A percentile compares a stretch with the other conserved stretches of the same genome.
Conservation (phyloP, 2,113 vertebrate genomes). For the Atlantisia rogersi region DNA sequence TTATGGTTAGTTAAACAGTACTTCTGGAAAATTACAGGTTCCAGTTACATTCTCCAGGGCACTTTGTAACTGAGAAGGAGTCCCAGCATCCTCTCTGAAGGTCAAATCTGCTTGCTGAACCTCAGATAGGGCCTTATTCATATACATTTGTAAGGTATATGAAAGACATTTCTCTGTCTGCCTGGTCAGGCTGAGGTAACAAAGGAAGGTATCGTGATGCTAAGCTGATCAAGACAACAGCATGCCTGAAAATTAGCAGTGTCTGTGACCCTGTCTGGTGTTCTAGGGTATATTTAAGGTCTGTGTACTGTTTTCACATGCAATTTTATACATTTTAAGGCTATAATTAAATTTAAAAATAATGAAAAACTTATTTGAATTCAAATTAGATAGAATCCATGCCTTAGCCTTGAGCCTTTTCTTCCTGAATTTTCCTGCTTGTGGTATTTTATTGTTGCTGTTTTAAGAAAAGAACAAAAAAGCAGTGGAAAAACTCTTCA, state of each 20-base stretch:
- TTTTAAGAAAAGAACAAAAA: neutral
- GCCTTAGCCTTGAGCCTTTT: neutral
- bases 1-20: constrained; percentile 9
- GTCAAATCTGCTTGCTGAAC: neutral
- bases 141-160: neutral
- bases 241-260: neutral
- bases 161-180: neutral
- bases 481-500: neutral
- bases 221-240: neutral
- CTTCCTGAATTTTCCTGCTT: neutral
- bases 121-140: neutral
- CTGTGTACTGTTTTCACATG: constrained; percentile 26
- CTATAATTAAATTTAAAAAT: constrained; percentile 45
- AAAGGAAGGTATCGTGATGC: neutral
- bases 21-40: constrained; percentile 32
- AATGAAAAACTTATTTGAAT: constrained; percentile 50
- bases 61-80: neutral
- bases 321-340: constrained; percentile 24
- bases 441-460: neutral
- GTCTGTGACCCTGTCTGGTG: neutral
- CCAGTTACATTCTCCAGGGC: neutral
- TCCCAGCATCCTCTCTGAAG: neutral
- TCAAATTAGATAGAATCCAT: constrained; percentile 43
- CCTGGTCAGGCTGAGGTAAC: neutral
- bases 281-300: constrained; percentile 8